Evolutionary conservation across 2,113 vertebrate species (phyloP), one percentile per base, ranked within the genome.

Genomic region (Syngnathoides biaculeatus): DNA sequence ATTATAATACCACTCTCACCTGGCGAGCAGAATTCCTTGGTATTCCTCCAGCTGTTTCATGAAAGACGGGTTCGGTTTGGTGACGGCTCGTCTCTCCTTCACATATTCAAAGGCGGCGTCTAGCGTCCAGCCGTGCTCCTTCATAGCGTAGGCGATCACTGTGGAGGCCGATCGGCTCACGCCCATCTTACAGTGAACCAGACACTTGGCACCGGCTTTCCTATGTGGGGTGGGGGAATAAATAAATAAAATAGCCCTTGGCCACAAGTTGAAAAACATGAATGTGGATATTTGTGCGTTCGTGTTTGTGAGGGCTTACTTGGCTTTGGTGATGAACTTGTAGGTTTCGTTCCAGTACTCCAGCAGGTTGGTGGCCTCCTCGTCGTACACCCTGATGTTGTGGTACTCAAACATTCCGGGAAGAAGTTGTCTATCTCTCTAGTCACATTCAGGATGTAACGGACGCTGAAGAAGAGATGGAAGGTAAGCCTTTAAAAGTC

Each of bases 171-270:
- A 99, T 73, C 96, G 95, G 59, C 97, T 99, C 85, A 99, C 95
- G 0, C 97, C 97, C 97, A 98, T 99, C 86, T 99, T 99, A 89
- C 97, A 99, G 92, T 99, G 97, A 75, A 99, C 97, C 75, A 99
- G 93, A 84, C 96, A 98, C 89, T 98, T 98, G 0, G 93, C 94
- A 27, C 97, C 97, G 0, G 94, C 94, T 88, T 98, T 98, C 86
- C 96, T 99, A 27, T 6, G 1, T 45, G 13, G 30, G 47, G 8
- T 2, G 30, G 5, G 30, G 10, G 59, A 10, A 59, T 0, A 4
- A 2, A 12, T 55, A 15, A 48, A 52, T 19, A 35, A 11, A 10
- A 26, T 1, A 12, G 2, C 5, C 19, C 39, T 47, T 8, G 1
- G 48, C n/a, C 24, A 48, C 6, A 19, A n/a, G 17, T 45, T 1